Conservation (phyloP, 2,797 vertebrate species). For the Coendou prehensilis region DNA sequence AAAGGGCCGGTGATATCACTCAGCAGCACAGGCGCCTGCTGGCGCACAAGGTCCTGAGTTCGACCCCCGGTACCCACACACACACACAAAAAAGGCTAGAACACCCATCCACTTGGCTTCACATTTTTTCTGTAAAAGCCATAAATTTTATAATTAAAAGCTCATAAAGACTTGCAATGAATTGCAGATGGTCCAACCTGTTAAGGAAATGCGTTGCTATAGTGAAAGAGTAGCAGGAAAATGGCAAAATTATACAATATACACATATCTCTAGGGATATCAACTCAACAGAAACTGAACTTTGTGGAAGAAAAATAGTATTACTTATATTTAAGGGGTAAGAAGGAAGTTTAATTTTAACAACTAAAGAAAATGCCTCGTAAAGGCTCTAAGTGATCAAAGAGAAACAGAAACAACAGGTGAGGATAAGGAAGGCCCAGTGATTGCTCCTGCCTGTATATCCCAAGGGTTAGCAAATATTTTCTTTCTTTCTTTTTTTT, state of each 20-base stretch:
- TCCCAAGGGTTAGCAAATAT: not conserved
- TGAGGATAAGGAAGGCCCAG: not conserved
- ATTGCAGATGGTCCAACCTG: not conserved
- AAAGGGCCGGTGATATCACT: no score
- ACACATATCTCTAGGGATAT: not conserved
- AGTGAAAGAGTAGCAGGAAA: not conserved
- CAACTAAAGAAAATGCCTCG: not conserved
- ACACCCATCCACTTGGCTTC: not conserved
- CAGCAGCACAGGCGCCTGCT: no score
- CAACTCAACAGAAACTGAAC: not conserved
- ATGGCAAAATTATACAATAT: not conserved
- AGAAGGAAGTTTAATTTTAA: not conserved
- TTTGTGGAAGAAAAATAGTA: not conserved
- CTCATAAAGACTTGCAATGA: constrained; percentile 22
- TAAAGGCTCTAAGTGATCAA: not conserved
- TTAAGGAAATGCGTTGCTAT: not conserved
- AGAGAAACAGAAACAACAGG: not conserved
- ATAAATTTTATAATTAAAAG: constrained; percentile 21
- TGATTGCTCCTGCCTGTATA: not conserved
- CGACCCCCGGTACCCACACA: no score
- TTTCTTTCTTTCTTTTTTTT: not conserved
- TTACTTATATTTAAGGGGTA: not conserved
- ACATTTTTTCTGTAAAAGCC: not conserved
- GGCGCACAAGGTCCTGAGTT: no score
- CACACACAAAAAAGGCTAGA: not conserved